Conservation (phyloP, 2,888 invertebrate species). For the Rhynchonema sp. region DNA sequence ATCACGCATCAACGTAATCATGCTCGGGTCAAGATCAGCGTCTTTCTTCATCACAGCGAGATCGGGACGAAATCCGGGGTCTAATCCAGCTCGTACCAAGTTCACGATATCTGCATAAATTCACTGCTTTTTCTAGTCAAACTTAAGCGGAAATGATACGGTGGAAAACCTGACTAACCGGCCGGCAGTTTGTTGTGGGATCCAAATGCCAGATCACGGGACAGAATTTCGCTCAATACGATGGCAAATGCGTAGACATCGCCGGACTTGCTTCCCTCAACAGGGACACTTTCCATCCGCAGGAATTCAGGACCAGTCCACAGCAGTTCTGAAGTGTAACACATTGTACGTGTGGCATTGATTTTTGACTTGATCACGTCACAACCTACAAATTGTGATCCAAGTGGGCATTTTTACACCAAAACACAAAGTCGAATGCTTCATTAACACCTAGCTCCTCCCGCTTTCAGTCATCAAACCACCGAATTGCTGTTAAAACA, state of each 20-base stretch:
- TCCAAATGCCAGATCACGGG: not conserved
- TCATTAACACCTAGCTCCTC: too few relatives aligned
- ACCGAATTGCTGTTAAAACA: too few relatives aligned
- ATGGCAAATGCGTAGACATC: not conserved
- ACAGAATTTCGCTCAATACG: slow-evolving; percentile 1
- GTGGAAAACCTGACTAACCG: not conserved
- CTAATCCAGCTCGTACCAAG: slow-evolving; percentile 5
- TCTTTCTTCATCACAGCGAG: not conserved
- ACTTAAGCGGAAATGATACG: not conserved
- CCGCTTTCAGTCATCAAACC: too few relatives aligned
- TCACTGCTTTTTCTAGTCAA: not conserved
- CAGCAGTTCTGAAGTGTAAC: not conserved
- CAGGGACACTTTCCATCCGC: not conserved
- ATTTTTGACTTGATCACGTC: too few relatives aligned
- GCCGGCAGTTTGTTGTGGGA: not conserved
- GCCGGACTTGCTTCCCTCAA: not conserved
- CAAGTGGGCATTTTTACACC: too few relatives aligned
- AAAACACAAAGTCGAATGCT: too few relatives aligned
- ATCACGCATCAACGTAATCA: slow-evolving; percentile 46
- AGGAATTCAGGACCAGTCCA: not conserved
- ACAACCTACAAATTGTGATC: too few relatives aligned
- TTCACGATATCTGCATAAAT: slow-evolving; percentile 4
- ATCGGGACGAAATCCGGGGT: slow-evolving; percentile 6
- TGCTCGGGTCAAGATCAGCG: not conserved
- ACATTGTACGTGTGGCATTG: not conserved